phyloP scores from a whole-genome alignment of 1,140 invertebrate species.

The Hylaeus volcanicus region DNA sequence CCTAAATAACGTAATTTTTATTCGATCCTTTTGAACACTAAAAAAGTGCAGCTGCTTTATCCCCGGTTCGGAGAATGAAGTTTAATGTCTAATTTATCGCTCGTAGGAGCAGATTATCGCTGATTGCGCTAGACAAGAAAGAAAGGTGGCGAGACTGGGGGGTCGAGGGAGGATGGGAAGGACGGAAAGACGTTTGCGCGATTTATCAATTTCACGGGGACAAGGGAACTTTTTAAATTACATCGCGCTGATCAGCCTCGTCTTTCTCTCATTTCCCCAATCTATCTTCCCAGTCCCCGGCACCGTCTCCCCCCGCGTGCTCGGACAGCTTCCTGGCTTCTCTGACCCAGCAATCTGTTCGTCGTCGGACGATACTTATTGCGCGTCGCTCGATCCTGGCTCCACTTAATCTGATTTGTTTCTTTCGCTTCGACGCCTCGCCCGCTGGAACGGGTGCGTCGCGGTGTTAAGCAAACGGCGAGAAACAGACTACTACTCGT shows the following conservation, averaged over 20 bases:
- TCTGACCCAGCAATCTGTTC: constrained; percentile 36
- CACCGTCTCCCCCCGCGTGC: constrained; percentile 13
- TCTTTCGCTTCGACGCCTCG: constrained; percentile 9
- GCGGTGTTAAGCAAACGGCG: neutral
- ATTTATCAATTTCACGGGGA: constrained; percentile 70
- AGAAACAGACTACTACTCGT: neutral
- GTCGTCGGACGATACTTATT: constrained; percentile 53
- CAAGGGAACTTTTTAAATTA: constrained; percentile 73
- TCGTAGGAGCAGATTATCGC: constrained; percentile 68
- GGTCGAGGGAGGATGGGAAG: neutral
- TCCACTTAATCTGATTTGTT: constrained; percentile 50
- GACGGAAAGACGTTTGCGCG: constrained; percentile 14
- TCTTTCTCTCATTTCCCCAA: constrained; percentile 53
- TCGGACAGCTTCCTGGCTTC: constrained; percentile 33
- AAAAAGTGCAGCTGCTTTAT: no score
- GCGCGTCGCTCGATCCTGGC: constrained; percentile 30
- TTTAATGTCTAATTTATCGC: constrained; percentile 69
- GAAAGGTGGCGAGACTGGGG: constrained; percentile 1
- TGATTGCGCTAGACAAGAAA: constrained; percentile 58
- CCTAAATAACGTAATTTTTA: no score
- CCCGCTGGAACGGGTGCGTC: neutral
- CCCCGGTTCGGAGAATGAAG: neutral
- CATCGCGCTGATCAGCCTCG: constrained; percentile 64
- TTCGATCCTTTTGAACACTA: no score
- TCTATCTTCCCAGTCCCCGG: constrained; percentile 20